Percentiles rank a stretch among this genome's conserved stretches.
These are phyloP conservation scores for Hydropsyche betteni DNA, from an alignment of 2,888 invertebrate species.

Conservation along the genomic window DNA sequence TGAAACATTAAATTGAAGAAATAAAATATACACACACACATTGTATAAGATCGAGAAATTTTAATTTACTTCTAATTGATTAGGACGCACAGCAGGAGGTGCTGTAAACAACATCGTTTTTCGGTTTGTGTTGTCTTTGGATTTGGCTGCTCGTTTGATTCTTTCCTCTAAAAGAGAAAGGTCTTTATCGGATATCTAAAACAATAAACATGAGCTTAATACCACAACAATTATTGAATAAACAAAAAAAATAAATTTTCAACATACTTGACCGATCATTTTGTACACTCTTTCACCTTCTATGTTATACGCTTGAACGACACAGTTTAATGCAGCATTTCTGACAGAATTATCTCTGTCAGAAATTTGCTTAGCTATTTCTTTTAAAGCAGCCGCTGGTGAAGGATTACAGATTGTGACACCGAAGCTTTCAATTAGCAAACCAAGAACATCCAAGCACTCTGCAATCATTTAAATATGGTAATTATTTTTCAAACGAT, in stretches of 20 bases:
- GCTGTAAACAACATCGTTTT: slow-evolving; percentile 61
- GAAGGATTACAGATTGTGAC: slow-evolving; percentile 84
- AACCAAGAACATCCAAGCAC: slow-evolving; percentile 91
- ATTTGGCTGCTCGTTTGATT: slow-evolving; percentile 88
- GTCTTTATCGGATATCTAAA: slow-evolving; percentile 91
- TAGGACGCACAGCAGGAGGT: slow-evolving; percentile 60
- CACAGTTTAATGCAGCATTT: slow-evolving; percentile 93
- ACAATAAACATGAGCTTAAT: slow-evolving; percentile 1
- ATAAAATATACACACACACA: not conserved
- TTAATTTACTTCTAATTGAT: slow-evolving; percentile 52
- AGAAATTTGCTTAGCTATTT: slow-evolving; percentile 93
- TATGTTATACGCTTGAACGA: slow-evolving; percentile 88
- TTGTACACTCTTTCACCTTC: slow-evolving; percentile 93
- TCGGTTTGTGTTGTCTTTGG: slow-evolving; percentile 65
- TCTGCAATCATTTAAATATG: slow-evolving; percentile 63
- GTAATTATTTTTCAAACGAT: not conserved
- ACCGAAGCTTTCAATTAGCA: slow-evolving; percentile 86
- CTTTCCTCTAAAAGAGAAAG: slow-evolving; percentile 93
- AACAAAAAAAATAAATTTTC: slow-evolving; percentile 39
- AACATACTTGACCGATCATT: slow-evolving; percentile 79
- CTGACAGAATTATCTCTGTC: slow-evolving; percentile 96
- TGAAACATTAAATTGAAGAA: not conserved
- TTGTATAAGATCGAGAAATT: not conserved
- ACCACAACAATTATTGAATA: not conserved
- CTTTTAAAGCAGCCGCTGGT: slow-evolving; percentile 81